A percentile compares a stretch with the other conserved stretches of the same genome.
Evolutionary conservation across 2,113 vertebrate genomes (phyloP).

Genomic region (Rousettus leschenaultii): DNA sequence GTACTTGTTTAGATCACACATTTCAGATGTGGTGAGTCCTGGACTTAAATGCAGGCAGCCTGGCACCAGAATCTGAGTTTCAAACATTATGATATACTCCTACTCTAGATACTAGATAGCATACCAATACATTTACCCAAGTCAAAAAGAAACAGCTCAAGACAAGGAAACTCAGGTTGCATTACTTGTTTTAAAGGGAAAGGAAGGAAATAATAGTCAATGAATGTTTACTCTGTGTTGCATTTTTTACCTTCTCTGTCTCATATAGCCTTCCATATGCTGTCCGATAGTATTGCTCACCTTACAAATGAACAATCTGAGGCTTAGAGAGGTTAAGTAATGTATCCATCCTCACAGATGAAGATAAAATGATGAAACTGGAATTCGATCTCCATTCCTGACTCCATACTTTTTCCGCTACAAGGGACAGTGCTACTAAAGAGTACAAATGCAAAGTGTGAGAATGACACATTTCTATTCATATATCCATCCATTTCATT

Average conservation of each 20-base stretch:
- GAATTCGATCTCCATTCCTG: neutral
- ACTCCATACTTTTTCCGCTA: neutral
- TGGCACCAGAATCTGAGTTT: neutral
- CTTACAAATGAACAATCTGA: neutral
- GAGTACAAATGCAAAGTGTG: neutral
- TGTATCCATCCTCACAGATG: neutral
- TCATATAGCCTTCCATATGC: neutral
- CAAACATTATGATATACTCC: neutral
- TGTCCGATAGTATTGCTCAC: neutral
- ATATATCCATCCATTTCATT: neutral
- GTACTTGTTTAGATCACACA: neutral
- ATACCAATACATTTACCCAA: neutral
- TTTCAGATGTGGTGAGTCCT: neutral
- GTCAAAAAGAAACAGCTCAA: neutral
- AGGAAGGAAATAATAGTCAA: neutral
- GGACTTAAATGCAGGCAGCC: neutral
- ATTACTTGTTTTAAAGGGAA: neutral
- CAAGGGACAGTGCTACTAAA: neutral
- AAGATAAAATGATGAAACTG: neutral
- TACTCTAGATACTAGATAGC: neutral
- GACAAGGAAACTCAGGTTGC: neutral
- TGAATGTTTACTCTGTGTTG: neutral
- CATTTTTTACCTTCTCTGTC: neutral
- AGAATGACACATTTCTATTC: neutral
- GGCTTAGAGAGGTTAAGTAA: neutral